Percentiles rank a stretch among this genome's conserved stretches.
phyloP scores from a whole-genome alignment of 2,113 vertebrate genomes.

The Fukomys damarensis region DNA sequence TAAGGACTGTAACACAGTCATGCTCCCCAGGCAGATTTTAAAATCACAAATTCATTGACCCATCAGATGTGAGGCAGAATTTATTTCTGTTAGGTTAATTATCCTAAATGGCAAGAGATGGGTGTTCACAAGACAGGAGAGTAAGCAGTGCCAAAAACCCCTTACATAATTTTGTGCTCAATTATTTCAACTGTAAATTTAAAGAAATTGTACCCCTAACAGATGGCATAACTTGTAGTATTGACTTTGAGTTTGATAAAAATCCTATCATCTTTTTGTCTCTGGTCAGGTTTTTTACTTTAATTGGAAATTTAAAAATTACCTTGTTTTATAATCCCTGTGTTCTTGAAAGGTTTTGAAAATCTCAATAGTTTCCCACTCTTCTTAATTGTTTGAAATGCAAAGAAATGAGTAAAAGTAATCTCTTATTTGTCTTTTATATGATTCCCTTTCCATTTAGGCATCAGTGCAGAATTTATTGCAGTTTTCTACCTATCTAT shows the following conservation, averaged over 20 bases:
- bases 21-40: neutral
- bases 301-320: conserved; percentile 41
- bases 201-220: neutral
- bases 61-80: neutral
- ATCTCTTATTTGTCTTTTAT: neutral
- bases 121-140: neutral
- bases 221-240: neutral
- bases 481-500: neutral
- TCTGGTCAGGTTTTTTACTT: neutral
- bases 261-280: neutral
- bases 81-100: neutral
- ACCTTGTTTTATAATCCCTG: conserved; percentile 16
- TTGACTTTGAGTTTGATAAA: neutral
- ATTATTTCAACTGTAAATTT: neutral
- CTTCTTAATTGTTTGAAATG: conserved; percentile 37
- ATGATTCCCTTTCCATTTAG: conserved; percentile 15
- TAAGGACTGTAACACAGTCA: neutral
- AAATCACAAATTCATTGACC: neutral
- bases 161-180: neutral
- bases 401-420: neutral
- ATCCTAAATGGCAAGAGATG: neutral
- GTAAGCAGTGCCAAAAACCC: neutral
- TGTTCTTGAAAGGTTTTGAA: conserved; percentile 4
- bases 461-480: neutral
- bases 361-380: conserved; percentile 15